phyloP scores from a whole-genome alignment of 2,113 vertebrate genomes.

The Sander lucioperca region DNA sequence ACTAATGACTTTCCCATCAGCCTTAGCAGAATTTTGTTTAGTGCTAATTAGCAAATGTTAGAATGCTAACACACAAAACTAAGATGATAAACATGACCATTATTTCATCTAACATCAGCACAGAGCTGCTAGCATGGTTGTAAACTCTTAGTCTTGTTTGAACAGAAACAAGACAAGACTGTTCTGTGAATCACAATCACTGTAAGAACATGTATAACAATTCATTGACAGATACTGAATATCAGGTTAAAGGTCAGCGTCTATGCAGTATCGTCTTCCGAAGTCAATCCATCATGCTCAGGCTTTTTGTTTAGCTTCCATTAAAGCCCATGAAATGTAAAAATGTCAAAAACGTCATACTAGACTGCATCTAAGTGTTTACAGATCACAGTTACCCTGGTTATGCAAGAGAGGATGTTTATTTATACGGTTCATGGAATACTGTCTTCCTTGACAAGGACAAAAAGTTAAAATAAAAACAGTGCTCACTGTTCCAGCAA shows the following conservation, averaged over 20 bases:
- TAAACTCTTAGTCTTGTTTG: background rate
- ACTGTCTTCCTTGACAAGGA: background rate
- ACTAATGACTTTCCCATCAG: background rate
- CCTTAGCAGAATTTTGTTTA: background rate
- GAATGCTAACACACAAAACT: background rate
- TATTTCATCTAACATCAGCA: background rate
- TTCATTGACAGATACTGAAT: background rate
- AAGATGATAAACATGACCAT: background rate
- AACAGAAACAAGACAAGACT: background rate
- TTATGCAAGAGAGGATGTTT: background rate
- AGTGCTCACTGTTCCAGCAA: slow-evolving; percentile 90
- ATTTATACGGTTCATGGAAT: background rate
- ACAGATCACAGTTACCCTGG: background rate
- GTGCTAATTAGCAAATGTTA: background rate
- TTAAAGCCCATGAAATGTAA: slow-evolving; percentile 14
- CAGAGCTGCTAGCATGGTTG: background rate
- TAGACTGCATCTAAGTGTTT: background rate
- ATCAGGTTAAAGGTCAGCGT: background rate
- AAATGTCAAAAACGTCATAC: background rate
- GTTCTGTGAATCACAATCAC: background rate
- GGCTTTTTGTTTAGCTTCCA: background rate
- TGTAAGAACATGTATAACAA: background rate
- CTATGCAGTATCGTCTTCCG: background rate
- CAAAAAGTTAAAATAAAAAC: background rate
- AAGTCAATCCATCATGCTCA: slow-evolving; percentile 18